A percentile compares a stretch with the other conserved stretches of the same genome.
phyloP scores from a whole-genome alignment of 2,888 invertebrate genomes.

The Leucophora obtusa region DNA sequence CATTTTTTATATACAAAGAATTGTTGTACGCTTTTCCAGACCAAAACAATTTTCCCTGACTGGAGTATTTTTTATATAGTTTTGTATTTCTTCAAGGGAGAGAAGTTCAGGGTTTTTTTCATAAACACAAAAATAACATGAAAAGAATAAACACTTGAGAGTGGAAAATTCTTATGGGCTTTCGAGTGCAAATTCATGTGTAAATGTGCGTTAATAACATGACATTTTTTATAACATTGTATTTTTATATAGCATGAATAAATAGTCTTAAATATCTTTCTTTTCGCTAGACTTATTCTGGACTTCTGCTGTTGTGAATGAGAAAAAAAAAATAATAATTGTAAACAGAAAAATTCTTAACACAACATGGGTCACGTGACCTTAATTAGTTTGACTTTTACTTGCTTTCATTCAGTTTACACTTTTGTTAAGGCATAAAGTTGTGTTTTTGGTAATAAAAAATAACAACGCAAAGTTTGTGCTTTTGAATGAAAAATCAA shows the following conservation, averaged over 20 bases:
- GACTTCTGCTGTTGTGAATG: slow-evolving; percentile 35
- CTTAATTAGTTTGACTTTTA: slow-evolving; percentile 58
- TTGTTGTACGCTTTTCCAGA: slow-evolving; percentile 11
- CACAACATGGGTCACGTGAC: slow-evolving; percentile 62
- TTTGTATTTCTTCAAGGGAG: not conserved
- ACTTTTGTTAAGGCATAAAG: not conserved
- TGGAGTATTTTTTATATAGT: not conserved
- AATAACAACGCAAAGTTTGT: not conserved
- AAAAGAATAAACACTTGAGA: slow-evolving; percentile 24
- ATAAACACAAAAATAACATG: slow-evolving; percentile 4
- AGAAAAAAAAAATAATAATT: not conserved
- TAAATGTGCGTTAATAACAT: slow-evolving; percentile 57
- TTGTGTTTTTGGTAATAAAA: not conserved
- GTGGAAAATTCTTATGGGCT: slow-evolving; percentile 39
- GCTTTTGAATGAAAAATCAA: slow-evolving; percentile 29
- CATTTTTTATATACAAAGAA: slow-evolving; percentile 11
- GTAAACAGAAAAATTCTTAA: slow-evolving; percentile 19
- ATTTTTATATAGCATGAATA: slow-evolving; percentile 35
- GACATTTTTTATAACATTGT: slow-evolving; percentile 38
- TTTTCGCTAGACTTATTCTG: slow-evolving; percentile 44
- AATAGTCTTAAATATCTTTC: slow-evolving; percentile 18
- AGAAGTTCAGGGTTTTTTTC: slow-evolving; percentile 19
- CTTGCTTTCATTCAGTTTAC: slow-evolving; percentile 1
- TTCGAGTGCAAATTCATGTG: slow-evolving; percentile 25
- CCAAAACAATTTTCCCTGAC: slow-evolving; percentile 20